Percentiles rank a stretch among this genome's conserved stretches.
phyloP scores from a whole-genome alignment of 2,888 invertebrate species.

The Lamellibrachia columna region DNA sequence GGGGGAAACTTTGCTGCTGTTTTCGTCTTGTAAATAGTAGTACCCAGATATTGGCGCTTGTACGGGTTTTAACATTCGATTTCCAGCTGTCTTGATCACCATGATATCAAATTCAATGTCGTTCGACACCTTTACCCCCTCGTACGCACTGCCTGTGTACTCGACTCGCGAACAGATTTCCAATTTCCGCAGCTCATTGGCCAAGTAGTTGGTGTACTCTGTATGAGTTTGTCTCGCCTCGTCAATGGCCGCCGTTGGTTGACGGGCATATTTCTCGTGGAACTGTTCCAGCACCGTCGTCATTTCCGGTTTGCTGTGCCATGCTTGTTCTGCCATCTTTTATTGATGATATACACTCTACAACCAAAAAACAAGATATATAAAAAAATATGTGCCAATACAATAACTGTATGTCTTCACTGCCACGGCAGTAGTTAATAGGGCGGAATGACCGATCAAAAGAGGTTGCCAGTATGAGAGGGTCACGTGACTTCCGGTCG shows the following conservation, averaged over 20 bases:
- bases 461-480: no score
- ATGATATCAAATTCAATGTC: slow-evolving; percentile 20
- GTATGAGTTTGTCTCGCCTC: slow-evolving; percentile 8
- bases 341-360: neutral
- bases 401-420: neutral
- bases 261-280: slow-evolving; percentile 18
- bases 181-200: neutral
- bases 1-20: neutral
- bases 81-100: neutral
- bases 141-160: slow-evolving; percentile 17
- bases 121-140: neutral
- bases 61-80: neutral
- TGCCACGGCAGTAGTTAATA: neutral
- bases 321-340: neutral
- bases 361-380: neutral
- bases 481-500: no score
- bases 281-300: neutral
- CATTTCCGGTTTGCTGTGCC: neutral
- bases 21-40: neutral
- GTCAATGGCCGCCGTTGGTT: neutral
- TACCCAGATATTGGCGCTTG: neutral
- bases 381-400: neutral
- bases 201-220: neutral
- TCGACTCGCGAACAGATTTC: neutral
- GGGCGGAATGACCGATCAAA: no score